Evolutionary conservation across 2,113 vertebrate genomes (phyloP), one percentile per base, ranked within the genome.

Genomic region (Zonotrichia leucophrys): DNA sequence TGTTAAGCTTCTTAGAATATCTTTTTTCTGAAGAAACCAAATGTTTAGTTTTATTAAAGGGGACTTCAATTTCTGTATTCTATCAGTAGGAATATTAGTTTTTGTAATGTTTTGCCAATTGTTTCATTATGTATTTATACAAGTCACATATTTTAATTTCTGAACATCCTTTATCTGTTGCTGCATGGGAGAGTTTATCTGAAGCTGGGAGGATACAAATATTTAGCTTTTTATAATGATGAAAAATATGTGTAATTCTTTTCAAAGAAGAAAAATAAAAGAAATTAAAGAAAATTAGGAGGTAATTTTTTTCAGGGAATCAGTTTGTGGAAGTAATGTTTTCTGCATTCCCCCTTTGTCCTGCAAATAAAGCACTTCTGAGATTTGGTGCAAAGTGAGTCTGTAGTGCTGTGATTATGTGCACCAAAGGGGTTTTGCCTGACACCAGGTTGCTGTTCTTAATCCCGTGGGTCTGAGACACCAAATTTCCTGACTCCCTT

Each of bases 101-200:
- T 89, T 90, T 81, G 62, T 86, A 89, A 69, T 79, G 59, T 93
- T 93, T 93, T 96, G 73, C 41, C 83, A 72, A 66, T 94, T 96
- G 96, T 92, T 96, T 93, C 58, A 84, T 93, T 94, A 79, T 53
- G 73, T 76, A 81, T 80, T 96, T 94, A 92, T 90, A 89, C 64
- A 84, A 94, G 73, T 82, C 66, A 81, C 70, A 75, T 73, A 82
- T 93, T 96, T 95, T 96, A 81, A 93, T 96, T 96, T 93, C 56
- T 83, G 62, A 90, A 68, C 27, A 46, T 82, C 80, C 60, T 92
- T 90, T 94, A 82, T 94, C 85, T 90, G 28, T 78, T 35, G 12
- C 90, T 15, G 2, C 79, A 60, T 50, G 1, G 0, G 85, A 91
- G 90, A 79, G 37, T 94, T 94, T 82, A 78, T 68, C 58, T 73